phyloP scores from a whole-genome alignment of 2,797 vertebrate genomes.

The Gymnocypris eckloni region DNA sequence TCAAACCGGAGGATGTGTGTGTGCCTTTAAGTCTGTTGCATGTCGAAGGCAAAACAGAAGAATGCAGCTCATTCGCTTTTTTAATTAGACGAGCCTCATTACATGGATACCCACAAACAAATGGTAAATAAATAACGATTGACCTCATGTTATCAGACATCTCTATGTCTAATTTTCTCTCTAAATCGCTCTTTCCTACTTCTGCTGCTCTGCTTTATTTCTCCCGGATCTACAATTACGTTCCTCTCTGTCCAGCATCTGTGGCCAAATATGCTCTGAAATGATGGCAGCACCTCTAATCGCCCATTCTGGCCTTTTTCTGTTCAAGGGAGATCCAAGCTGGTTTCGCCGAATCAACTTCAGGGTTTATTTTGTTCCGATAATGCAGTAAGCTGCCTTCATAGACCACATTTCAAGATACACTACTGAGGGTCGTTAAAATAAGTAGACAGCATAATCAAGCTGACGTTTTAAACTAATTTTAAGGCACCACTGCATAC shows the following conservation, averaged over 20 bases:
- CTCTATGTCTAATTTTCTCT: slow-evolving; percentile 42
- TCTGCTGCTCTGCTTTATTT: not conserved
- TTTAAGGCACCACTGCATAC: not conserved
- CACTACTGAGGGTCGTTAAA: not conserved
- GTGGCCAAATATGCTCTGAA: not conserved
- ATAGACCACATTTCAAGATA: not conserved
- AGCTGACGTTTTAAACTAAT: not conserved
- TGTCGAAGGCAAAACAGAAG: slow-evolving; percentile 13
- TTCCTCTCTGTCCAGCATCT: not conserved
- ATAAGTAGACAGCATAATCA: not conserved
- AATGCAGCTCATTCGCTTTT: not conserved
- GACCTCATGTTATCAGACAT: slow-evolving; percentile 40
- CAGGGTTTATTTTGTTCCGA: not conserved
- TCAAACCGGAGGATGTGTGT: not conserved
- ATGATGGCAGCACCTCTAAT: slow-evolving; percentile 8
- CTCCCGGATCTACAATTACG: not conserved
- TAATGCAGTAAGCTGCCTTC: not conserved
- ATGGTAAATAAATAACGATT: slow-evolving; percentile 25
- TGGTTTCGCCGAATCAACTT: not conserved
- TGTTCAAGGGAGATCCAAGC: not conserved
- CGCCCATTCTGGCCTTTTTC: slow-evolving; percentile 7
- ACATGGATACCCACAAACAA: slow-evolving; percentile 17
- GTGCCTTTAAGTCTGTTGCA: not conserved
- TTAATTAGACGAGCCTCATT: slow-evolving; percentile 2
- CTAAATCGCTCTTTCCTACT: slow-evolving; percentile 13